These are phyloP conservation scores for Hemichromis elongatus DNA, from an alignment of 2,113 vertebrate species.

Conservation along the genomic window DNA sequence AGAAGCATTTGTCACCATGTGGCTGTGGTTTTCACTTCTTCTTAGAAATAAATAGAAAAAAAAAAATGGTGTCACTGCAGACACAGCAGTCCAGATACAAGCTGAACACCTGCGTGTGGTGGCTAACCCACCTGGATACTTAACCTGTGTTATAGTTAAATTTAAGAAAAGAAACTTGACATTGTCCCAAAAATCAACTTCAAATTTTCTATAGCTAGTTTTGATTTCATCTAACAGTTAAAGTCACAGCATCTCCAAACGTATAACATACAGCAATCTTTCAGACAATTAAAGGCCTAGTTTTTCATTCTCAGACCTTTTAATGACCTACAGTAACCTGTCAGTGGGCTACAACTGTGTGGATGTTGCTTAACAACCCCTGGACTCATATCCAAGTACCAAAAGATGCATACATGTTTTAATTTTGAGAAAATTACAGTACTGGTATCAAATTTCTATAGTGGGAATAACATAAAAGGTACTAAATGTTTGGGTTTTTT, in stretches of 20 bases:
- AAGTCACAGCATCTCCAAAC: neutral
- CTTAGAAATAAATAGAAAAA: neutral
- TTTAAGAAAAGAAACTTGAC: neutral
- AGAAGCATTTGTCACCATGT: neutral
- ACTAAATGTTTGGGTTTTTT: neutral
- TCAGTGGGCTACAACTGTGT: neutral
- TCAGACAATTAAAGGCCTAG: neutral
- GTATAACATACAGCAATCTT: neutral
- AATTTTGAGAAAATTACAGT: neutral
- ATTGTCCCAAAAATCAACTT: neutral
- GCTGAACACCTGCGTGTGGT: neutral
- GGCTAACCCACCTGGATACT: neutral
- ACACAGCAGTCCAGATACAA: neutral
- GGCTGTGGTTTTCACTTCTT: neutral
- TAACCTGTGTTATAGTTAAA: neutral
- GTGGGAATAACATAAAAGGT: too few species aligned
- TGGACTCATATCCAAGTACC: neutral
- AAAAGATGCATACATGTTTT: neutral
- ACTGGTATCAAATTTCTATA: neutral
- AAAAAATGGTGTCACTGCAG: neutral
- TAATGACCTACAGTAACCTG: neutral
- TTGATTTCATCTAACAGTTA: neutral
- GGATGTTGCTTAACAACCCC: neutral
- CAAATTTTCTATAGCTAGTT: neutral
- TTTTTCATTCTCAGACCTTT: neutral